These are phyloP conservation scores for Metalampra italica DNA, from an alignment of 2,888 invertebrate species.

Conservation along the genomic window DNA sequence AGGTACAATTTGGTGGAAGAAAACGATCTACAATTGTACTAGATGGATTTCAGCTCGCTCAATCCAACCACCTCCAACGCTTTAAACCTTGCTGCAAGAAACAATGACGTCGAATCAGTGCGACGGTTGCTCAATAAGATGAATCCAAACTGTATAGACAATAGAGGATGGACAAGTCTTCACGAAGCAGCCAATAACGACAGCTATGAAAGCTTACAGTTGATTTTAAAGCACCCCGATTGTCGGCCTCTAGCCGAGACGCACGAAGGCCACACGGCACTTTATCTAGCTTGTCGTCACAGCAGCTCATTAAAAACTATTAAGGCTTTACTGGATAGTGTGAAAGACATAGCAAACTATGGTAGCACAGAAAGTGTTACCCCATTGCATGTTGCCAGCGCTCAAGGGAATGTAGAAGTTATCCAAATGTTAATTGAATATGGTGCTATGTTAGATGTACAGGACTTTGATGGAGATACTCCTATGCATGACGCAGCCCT, in stretches of 20 bases:
- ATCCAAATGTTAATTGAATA: conserved; percentile 57
- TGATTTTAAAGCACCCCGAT: conserved; percentile 51
- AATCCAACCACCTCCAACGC: conserved; percentile 69
- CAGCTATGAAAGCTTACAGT: conserved; percentile 50
- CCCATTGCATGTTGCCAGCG: conserved; percentile 60
- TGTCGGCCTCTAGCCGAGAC: conserved; percentile 58
- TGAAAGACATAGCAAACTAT: conserved; percentile 58
- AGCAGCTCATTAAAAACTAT: conserved; percentile 51
- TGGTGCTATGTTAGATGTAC: conserved; percentile 59
- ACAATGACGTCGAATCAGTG: conserved; percentile 51
- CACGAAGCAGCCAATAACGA: conserved; percentile 72
- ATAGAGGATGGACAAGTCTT: conserved; percentile 74
- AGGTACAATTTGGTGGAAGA: neutral
- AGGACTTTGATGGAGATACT: conserved; percentile 72
- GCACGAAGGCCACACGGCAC: conserved; percentile 70
- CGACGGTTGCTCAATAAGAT: conserved; percentile 54
- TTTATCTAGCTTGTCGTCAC: conserved; percentile 63
- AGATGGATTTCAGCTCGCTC: conserved; percentile 73
- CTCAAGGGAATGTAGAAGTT: conserved; percentile 55
- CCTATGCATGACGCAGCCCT: conserved; percentile 67
- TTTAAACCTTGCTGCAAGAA: conserved; percentile 64
- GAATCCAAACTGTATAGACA: conserved; percentile 69
- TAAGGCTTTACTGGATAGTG: conserved; percentile 48
- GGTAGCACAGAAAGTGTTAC: conserved; percentile 68
- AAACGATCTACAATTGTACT: too few relatives aligned